Percentiles rank a stretch among this genome's conserved stretches.
Evolutionary conservation across 2,113 vertebrate genomes (phyloP).

Genomic region (Dromiciops gliroides): DNA sequence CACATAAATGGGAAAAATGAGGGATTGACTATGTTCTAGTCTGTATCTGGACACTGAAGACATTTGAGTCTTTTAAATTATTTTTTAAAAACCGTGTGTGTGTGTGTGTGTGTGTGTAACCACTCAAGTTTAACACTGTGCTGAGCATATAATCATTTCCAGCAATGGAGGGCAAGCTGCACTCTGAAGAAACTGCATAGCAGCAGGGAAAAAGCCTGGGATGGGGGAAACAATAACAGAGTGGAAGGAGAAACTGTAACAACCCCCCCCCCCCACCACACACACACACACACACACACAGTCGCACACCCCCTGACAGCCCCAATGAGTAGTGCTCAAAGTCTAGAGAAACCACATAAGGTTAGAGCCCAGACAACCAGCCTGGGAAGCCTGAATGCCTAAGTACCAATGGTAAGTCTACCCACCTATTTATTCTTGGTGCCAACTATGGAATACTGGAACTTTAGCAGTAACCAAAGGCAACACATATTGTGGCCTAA

Average conservation of each 20-base stretch:
- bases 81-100: constrained; percentile 15
- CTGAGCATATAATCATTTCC: constrained; percentile 75
- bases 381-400: constrained; percentile 39
- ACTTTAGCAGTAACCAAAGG: constrained; percentile 73
- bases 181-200: constrained; percentile 79
- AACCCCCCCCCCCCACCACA: too few relatives aligned
- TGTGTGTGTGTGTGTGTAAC: constrained; percentile 56
- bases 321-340: background rate
- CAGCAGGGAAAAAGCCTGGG: constrained; percentile 77
- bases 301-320: background rate
- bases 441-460: constrained; percentile 47
- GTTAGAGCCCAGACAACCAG: constrained; percentile 50
- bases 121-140: constrained; percentile 74
- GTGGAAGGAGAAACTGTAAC: constrained; percentile 63
- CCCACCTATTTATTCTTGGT: constrained; percentile 24
- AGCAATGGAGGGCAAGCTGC: constrained; percentile 78
- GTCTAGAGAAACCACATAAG: constrained; percentile 54
- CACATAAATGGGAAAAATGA: constrained; percentile 74
- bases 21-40: constrained; percentile 74
- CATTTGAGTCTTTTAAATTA: constrained; percentile 57
- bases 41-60: constrained; percentile 82
- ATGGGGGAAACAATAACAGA: constrained; percentile 68
- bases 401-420: constrained; percentile 68
- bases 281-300: constrained; percentile 6
- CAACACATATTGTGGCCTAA: constrained; percentile 70